These are phyloP conservation scores for Cottoperca gobio DNA, from an alignment of 2,797 vertebrate genomes.

Conservation along the genomic window DNA sequence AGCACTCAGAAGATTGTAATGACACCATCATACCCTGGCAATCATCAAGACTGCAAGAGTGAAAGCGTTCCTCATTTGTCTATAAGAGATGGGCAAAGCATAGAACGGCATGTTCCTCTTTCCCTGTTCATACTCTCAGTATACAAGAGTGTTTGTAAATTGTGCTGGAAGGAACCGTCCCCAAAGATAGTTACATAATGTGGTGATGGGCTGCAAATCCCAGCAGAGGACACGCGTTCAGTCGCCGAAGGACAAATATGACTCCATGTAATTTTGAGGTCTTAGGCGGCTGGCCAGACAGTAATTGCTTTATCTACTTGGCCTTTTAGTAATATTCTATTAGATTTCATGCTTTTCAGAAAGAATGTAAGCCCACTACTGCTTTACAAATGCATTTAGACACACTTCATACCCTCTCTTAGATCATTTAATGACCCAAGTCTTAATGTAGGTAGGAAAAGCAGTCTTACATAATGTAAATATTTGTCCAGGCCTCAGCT, in stretches of 20 bases:
- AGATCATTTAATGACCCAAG: constrained; percentile 14
- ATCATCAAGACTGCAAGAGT: background rate
- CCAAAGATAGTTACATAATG: constrained; percentile 60
- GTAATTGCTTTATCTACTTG: constrained; percentile 44
- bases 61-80: background rate
- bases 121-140: constrained; percentile 15
- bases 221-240: constrained; percentile 56
- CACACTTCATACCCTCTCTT: background rate
- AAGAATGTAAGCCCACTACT: constrained; percentile 19
- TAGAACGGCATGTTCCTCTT: constrained; percentile 18
- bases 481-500: constrained; percentile 6
- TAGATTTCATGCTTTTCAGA: constrained; percentile 39
- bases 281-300: constrained; percentile 21
- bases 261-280: constrained; percentile 61
- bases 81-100: background rate
- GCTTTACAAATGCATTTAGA: constrained; percentile 4
- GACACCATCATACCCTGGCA: constrained; percentile 12
- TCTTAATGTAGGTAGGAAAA: background rate
- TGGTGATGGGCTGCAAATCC: constrained; percentile 54
- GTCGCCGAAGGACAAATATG: constrained; percentile 63
- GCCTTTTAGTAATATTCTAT: constrained; percentile 41
- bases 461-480: background rate
- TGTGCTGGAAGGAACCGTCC: constrained; percentile 49
- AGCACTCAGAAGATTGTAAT: constrained; percentile 12
- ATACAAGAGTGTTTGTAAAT: constrained; percentile 45